Base-by-base conservation (phyloP, 2,888 invertebrate genomes). In the Pachydiplax longipennis region DNA sequence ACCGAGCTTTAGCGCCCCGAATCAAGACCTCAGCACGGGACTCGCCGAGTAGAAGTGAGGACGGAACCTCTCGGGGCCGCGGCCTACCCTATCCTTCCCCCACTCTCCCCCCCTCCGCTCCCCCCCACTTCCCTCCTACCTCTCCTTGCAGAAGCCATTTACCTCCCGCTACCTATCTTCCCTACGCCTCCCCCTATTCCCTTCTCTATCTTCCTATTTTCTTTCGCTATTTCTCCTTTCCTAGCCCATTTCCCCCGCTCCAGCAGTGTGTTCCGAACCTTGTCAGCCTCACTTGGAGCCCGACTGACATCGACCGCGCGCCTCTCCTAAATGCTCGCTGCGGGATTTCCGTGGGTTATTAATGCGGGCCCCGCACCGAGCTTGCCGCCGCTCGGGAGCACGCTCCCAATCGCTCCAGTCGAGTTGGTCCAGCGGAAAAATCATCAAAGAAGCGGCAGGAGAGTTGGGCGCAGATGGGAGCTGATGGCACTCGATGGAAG, bases 241-340 rank as follows among this genome's bases (percentile, higher is more conserved):
- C 31, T 18, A 58, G 48, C 12, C 12, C 61, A 3, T 37, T 61
- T 22, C 22, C 87, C 37, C 61, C n/a, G 3, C 87, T 61, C 61
- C 73, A 18, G 81, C 13, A 15, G 13, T 35, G 4, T 25, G 35
- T 53, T 83, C 61, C 61, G 22, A 87, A 87, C 87, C 87, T 61
- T 61, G 83, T 53, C 31, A 58, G 22, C 61, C 87, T n/a, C 53
- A 5, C 44, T 31, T 15, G 25, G 18, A 25, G 15, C 82, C 25
- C 82, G 31, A 53, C 87, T 61, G 37, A 87, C 87, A 87, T 87
- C 87, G 87, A 87, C 87, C 87, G 87, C 37, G 87, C 87, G 61
- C 61, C 58, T 87, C 87, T 22, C 37, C 18, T 18, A 58, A 18
- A 83, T 15, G 87, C 87, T 22, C 61, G 61, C 61, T 87, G 87